phyloP scores from a whole-genome alignment of 2,113 vertebrate genomes.

The Grallaria varia region DNA sequence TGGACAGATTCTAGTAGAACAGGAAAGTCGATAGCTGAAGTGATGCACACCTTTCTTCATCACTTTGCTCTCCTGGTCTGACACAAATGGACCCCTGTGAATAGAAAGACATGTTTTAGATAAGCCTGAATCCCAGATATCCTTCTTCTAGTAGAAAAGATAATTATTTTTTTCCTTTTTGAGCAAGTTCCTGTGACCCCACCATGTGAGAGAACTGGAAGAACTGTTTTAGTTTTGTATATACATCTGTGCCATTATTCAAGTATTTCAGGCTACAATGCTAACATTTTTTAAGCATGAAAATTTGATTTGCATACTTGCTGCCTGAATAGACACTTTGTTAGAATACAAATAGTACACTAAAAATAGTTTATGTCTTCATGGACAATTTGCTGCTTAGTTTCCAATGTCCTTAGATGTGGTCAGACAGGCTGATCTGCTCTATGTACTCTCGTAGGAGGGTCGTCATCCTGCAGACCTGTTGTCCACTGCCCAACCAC shows the following conservation, averaged over 20 bases:
- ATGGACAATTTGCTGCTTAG: neutral
- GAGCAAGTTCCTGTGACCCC: neutral
- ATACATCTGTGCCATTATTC: neutral
- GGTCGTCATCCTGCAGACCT: neutral
- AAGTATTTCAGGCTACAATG: neutral
- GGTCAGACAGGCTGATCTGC: neutral
- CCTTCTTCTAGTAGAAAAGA: neutral
- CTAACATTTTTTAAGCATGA: neutral
- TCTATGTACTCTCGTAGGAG: neutral
- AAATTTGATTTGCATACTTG: neutral
- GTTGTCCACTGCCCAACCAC: neutral
- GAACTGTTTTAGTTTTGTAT: neutral
- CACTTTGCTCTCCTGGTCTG: neutral
- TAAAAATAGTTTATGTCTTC: neutral
- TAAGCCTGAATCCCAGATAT: neutral
- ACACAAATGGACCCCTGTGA: neutral
- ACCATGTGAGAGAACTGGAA: neutral
- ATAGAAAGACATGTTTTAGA: neutral
- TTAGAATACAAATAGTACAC: neutral
- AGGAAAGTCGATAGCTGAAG: accelerated
- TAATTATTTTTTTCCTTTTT: neutral
- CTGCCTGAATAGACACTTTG: neutral
- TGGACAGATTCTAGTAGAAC: neutral
- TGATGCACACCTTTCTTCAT: neutral
- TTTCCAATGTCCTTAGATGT: neutral